phyloP scores from a whole-genome alignment of 2,113 vertebrate species.

The Monarcha castaneiventris region DNA sequence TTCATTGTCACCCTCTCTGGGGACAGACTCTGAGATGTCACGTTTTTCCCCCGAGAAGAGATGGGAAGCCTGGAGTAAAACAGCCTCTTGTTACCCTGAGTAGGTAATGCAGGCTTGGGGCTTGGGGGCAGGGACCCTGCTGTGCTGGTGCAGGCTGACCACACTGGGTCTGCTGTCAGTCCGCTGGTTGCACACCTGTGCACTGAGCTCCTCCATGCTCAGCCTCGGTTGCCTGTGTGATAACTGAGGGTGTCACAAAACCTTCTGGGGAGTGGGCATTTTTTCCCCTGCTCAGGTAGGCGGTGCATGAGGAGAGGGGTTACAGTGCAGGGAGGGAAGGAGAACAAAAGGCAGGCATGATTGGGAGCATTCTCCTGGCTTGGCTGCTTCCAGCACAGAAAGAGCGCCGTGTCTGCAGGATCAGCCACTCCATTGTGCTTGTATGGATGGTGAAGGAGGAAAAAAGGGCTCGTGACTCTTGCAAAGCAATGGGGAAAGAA shows the following conservation, averaged over 20 bases:
- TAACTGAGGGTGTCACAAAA: neutral
- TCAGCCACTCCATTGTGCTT: neutral
- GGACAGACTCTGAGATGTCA: neutral
- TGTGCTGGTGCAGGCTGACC: neutral
- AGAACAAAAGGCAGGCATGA: neutral
- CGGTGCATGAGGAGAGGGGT: neutral
- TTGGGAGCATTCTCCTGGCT: neutral
- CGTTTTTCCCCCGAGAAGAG: fast-evolving
- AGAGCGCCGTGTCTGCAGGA: neutral
- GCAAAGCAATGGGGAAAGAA: neutral
- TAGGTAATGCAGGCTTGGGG: too few species aligned
- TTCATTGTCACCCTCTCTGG: neutral
- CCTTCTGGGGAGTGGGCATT: neutral
- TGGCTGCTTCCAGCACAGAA: neutral
- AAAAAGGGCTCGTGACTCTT: neutral
- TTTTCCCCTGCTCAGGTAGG: fast-evolving
- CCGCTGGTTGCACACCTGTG: neutral
- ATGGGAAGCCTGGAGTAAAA: neutral
- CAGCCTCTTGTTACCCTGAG: neutral
- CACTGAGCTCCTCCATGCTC: neutral
- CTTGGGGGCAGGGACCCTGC: neutral
- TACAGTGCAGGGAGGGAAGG: neutral
- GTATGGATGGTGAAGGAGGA: neutral
- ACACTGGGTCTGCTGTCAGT: neutral
- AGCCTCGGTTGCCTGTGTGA: neutral